Evolutionary conservation across 2,888 invertebrate species (phyloP), one percentile per base, ranked within the genome.

Genomic region (Cremastinae sp.): DNA sequence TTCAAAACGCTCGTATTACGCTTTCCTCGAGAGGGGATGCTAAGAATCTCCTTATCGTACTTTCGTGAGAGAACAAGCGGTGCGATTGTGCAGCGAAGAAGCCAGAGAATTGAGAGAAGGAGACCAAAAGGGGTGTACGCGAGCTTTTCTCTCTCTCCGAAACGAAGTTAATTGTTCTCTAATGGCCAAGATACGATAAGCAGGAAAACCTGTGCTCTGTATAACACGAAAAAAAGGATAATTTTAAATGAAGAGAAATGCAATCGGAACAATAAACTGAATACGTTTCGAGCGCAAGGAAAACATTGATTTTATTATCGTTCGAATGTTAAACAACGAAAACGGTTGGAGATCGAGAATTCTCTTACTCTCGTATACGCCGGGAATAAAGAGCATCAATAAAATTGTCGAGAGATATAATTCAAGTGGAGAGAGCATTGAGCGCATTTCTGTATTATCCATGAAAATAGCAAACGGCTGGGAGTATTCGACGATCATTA

Each of bases 361-460:
- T n/a, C n/a, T n/a, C n/a, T n/a, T n/a, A n/a, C n/a, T n/a, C n/a
- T n/a, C n/a, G n/a, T n/a, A n/a, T n/a, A n/a, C n/a, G n/a, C n/a
- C n/a, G n/a, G n/a, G n/a, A n/a, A n/a, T n/a, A n/a, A n/a, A n/a
- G 51, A 38, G 22, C 54, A 22, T 59, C 65, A 66, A 75, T 75
- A 71, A 75, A 71, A 75, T 36, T n/a, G n/a, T 49, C 41, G 28
- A 41, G 61, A 75, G 75, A 75, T 70, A 61, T 71, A 66, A 75
- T 66, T 62, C 71, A 66, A 41, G 41, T 51, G 43, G 71, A 56
- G 9, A 22, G 62, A 53, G 58, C 54, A 59, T 59, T n/a, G n/a
- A n/a, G 66, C 65, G 45, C 59, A 43, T 14, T 22, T 22, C 53
- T 34, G 38, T 38, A 61, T 71, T 56, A 64, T 49, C 47, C 58